A percentile compares a stretch with the other conserved stretches of the same genome.
phyloP scores from a whole-genome alignment of 2,113 vertebrate genomes.

The Gasterosteus aculeatus region DNA sequence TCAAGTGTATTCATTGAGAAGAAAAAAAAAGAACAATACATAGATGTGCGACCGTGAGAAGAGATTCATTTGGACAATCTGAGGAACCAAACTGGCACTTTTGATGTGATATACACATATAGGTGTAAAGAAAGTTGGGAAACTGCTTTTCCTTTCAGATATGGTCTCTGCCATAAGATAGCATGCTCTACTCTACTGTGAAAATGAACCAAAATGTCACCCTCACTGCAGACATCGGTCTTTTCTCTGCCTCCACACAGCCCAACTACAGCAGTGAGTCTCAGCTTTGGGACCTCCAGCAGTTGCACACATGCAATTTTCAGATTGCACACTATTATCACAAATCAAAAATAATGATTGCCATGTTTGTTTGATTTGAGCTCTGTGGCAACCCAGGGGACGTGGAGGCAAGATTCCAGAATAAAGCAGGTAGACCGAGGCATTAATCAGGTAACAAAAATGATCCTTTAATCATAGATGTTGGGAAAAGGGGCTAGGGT shows the following conservation, averaged over 20 bases:
- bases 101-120: neutral
- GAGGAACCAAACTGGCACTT: neutral
- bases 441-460: too few relatives aligned
- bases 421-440: too few relatives aligned
- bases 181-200: neutral
- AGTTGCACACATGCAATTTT: neutral
- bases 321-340: neutral
- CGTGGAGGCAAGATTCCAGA: too few relatives aligned
- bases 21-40: conserved; percentile 60
- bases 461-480: too few relatives aligned
- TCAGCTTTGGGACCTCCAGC: neutral
- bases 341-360: neutral
- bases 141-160: conserved; percentile 1
- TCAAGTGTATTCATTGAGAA: conserved; percentile 65
- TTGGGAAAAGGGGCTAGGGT: too few relatives aligned
- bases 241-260: neutral
- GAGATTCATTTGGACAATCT: conserved; percentile 20
- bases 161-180: neutral
- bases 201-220: neutral
- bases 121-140: neutral
- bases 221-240: neutral
- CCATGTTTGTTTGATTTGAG: neutral
- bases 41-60: conserved; percentile 49
- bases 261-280: neutral
- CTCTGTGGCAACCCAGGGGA: too few relatives aligned